Conservation (phyloP, 2,888 invertebrate species). For the Linnaemya vulpina region DNA sequence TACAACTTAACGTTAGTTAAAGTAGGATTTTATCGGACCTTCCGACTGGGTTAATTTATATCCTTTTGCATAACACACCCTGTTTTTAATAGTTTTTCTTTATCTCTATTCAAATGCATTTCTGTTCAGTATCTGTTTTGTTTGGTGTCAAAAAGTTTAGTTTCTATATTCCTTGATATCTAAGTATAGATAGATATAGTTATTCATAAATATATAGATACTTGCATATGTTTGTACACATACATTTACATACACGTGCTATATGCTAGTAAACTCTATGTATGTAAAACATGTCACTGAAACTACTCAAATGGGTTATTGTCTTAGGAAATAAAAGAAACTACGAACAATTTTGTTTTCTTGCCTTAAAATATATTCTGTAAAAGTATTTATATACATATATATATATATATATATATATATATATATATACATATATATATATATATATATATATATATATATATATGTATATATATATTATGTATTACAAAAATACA, state of each 20-base stretch:
- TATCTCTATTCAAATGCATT: conserved; percentile 30
- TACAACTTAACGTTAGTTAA: no score
- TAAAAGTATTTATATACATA: conserved; percentile 27
- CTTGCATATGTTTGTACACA: no score
- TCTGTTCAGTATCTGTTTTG: conserved; percentile 11
- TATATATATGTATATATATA: no score
- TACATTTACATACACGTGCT: no score
- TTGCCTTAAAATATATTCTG: conserved; percentile 13
- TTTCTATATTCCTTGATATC: background rate
- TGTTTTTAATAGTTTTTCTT: background rate
- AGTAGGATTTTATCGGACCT: no score
- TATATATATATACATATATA: no score
- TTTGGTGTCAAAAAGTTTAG: conserved; percentile 47
- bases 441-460: no score
- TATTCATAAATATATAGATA: conserved; percentile 4
- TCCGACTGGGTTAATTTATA: background rate
- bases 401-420: no score
- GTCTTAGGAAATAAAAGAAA: conserved; percentile 28
- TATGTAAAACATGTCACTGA: background rate
- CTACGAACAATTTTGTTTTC: background rate
- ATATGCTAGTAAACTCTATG: no score
- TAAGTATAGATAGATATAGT: background rate
- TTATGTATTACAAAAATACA: conserved; percentile 5
- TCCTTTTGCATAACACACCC: conserved; percentile 3
- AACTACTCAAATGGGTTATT: conserved; percentile 27